Evolutionary conservation across 2,113 vertebrate species (phyloP), one percentile per base, ranked within the genome.

Genomic region (Lanius collurio): DNA sequence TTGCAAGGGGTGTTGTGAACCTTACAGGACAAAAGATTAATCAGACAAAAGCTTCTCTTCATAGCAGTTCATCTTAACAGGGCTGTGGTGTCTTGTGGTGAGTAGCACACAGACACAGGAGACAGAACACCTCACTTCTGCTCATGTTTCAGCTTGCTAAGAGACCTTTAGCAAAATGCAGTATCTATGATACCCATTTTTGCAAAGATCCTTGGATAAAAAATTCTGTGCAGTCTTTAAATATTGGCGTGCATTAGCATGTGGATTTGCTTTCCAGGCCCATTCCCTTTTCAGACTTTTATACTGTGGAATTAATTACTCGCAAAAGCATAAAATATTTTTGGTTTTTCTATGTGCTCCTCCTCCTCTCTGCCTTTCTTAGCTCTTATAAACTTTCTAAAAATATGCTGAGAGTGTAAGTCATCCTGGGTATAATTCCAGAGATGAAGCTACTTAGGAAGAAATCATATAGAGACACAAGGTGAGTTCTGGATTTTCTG

Each of bases 321-420:
- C 62, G 6, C 30, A 92, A 93, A 91, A 93, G 44, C 53, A 93
- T 85, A 92, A 93, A 96, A 88, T 96, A 97, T 92, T 96, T 97
- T 96, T 94, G 67, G 69, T 91, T 93, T 97, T 94, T 82, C 73
- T 88, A 22, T 75, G 49, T 83, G 50, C 39, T 94, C 33, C 24
- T 96, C 63, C 74, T 94, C 46, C 84, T 96, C 76, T 69, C 50
- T 89, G 47, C 21, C 56, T 94, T 94, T 69, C 68, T 67, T 86
- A 93, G 77, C 68, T 92, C 78, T 90, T 82, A 84, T 70, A 97
- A 94, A 90, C 56, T 86, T 97, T 83, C 97, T 94, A 94, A 98
- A 97, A 97, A 96, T 97, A 96, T 62, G 7, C 80, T 46, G 62
- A 46, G 44, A 74, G 52, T 56, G 23, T 75, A 95, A 82, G 7